Evolutionary conservation across 1,140 invertebrate species (phyloP), one percentile per base, ranked within the genome.

Genomic region (Bombus balteatus): DNA sequence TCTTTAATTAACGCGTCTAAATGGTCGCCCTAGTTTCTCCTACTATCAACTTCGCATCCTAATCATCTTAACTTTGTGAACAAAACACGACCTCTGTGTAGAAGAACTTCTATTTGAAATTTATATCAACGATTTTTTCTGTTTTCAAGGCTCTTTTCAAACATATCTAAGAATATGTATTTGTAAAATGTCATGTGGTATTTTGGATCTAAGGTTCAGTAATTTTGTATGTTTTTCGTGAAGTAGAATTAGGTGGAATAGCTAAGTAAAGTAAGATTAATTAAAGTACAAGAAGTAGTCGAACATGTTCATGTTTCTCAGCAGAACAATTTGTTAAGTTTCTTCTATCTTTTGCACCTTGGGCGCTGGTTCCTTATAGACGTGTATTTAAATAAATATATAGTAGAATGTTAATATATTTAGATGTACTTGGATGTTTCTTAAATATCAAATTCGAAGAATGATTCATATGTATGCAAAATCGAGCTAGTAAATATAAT

Each of bases 1-100:
- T 41, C 82, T 70, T 32, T 78, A 78, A 78, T 83, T 83, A 83
- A 78, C 59, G 41, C 41, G 41, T 78, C 57, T 78, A 57, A 83
- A 83, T 28, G 81, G 5, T n/a, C 43, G 74, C 2, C 65, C 82
- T 15, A 78, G 32, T 83, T 70, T 66, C 41, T 18, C 65, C 6
- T 53, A 22, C 9, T 13, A 37, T 59, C 32, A 39, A 3, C 13
- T 9, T 41, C 3, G 28, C 59, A 12, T 12, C 28, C 22, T 53
- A 25, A 68, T 83, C 34, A 22, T 15, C 25, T 62, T 10, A 12
- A 32, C 3, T 32, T 68, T 12, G n/a, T 15, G 18, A 32, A 62
- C 9, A 39, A 34, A 65, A 34, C n/a, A 3, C 41, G 32, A 47
- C 6, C 15, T 43, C 2, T 5, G 28, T 3, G 1, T 22, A 25